phyloP scores from a whole-genome alignment of 2,113 vertebrate genomes.

The Blennius ocellaris region DNA sequence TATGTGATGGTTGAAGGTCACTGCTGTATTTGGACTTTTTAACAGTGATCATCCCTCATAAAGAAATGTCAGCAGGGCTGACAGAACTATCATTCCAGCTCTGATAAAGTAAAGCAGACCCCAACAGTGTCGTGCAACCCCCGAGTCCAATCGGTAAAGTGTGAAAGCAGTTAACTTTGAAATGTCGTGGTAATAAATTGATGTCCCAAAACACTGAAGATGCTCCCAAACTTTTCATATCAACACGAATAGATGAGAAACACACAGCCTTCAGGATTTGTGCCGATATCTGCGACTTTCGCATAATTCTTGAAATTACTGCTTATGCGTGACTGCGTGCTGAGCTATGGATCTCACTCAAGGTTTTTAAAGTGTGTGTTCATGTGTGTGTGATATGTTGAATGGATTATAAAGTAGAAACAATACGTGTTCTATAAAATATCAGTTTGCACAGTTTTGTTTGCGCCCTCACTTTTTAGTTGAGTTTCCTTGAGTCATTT shows the following conservation, averaged over 20 bases:
- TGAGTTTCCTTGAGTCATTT: not conserved
- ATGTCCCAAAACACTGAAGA: slow-evolving; percentile 5
- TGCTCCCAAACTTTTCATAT: slow-evolving; percentile 1
- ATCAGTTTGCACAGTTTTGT: not conserved
- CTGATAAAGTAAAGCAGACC: slow-evolving; percentile 3
- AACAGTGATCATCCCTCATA: not conserved
- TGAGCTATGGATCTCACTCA: not conserved
- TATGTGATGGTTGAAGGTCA: not conserved
- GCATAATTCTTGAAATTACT: slow-evolving; percentile 12
- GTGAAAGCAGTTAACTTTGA: not conserved
- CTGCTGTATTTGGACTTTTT: fast-evolving
- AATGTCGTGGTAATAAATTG: slow-evolving; percentile 15
- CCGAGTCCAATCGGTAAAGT: not conserved
- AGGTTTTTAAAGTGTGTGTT: too few species aligned
- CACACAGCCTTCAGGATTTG: not conserved
- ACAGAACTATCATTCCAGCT: not conserved
- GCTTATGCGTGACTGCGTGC: slow-evolving; percentile 5
- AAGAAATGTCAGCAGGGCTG: slow-evolving; percentile 1
- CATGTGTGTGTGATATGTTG: too few species aligned
- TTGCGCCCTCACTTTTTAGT: too few species aligned
- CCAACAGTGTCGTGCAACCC: not conserved
- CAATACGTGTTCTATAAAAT: too few species aligned
- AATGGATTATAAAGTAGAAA: too few species aligned
- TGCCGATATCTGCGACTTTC: slow-evolving; percentile 13
- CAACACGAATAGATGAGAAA: too few species aligned